Conservation (phyloP, 1,140 invertebrate genomes). For the Leptestheria dahalacensis region DNA sequence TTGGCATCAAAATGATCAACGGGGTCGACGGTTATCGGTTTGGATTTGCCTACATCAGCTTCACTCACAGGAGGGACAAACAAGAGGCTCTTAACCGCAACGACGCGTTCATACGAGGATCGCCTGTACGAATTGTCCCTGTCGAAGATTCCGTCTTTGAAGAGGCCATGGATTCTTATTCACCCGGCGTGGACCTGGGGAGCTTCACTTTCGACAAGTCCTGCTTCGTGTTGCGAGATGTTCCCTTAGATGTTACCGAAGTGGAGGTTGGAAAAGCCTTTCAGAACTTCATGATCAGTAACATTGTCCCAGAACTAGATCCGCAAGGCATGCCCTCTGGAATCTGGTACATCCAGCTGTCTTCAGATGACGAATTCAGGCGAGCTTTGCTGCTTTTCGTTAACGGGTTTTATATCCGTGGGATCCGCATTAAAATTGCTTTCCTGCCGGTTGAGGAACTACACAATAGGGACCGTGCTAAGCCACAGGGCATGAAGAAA, state of each 20-base stretch:
- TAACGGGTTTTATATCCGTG: not conserved
- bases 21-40: conserved; percentile 58
- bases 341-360: conserved; percentile 55
- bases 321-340: conserved; percentile 38
- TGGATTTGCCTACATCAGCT: conserved; percentile 63
- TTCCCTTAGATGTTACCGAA: conserved; percentile 57
- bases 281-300: conserved; percentile 45
- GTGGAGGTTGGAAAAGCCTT: conserved; percentile 62
- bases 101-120: conserved; percentile 40
- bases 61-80: conserved; percentile 44
- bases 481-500: too few relatives aligned
- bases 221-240: conserved; percentile 46
- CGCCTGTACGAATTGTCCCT: conserved; percentile 40
- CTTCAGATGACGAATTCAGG: conserved; percentile 46
- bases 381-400: not conserved
- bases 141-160: conserved; percentile 47
- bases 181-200: conserved; percentile 24
- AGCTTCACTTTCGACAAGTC: conserved; percentile 23
- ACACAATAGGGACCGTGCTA: not conserved
- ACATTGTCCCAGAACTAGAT: conserved; percentile 46
- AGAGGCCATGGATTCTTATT: conserved; percentile 43
- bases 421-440: not conserved
- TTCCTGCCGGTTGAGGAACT: conserved; percentile 2
- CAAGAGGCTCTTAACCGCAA: conserved; percentile 46
- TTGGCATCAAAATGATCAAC: conserved; percentile 70